A percentile compares a stretch with the other conserved stretches of the same genome.
phyloP scores from a whole-genome alignment of 35 echinoderm and acorn worm species.

The Lytechinus variegatus region DNA sequence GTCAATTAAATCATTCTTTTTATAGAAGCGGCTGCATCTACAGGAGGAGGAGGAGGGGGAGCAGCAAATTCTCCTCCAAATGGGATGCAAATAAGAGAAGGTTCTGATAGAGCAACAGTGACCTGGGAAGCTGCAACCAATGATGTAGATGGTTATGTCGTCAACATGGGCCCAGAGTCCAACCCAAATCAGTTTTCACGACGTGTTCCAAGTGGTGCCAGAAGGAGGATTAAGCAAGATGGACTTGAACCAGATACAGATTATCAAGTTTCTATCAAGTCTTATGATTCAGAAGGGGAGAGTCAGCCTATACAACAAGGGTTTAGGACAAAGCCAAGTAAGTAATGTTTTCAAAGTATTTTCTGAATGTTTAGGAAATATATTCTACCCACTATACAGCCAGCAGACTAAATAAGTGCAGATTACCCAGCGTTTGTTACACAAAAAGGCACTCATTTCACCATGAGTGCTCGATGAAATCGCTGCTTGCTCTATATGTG shows the following conservation, averaged over 20 bases:
- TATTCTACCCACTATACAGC: too few relatives aligned
- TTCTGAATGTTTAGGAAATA: too few relatives aligned
- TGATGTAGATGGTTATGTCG: conserved; percentile 1
- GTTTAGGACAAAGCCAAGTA: not conserved
- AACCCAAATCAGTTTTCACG: conserved; percentile 1
- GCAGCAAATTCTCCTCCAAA: not conserved
- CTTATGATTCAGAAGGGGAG: not conserved
- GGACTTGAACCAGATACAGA: conserved; percentile 10
- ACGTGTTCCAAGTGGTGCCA: not conserved
- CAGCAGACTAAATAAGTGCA: too few relatives aligned
- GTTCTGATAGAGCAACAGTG: conserved; percentile 11
- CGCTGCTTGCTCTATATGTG: too few relatives aligned
- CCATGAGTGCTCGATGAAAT: too few relatives aligned
- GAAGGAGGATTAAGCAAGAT: not conserved
- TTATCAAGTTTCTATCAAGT: conserved; percentile 15
- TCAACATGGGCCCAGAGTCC: conserved; percentile 3
- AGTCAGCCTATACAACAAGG: not conserved
- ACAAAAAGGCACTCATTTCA: too few relatives aligned
- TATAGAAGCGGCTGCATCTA: not conserved
- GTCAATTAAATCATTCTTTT: not conserved
- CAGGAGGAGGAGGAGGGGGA: not conserved
- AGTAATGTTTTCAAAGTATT: not conserved
- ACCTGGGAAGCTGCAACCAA: not conserved
- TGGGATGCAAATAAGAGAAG: conserved; percentile 10
- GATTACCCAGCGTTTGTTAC: too few relatives aligned